Evolutionary conservation across 2,113 vertebrate species (phyloP), one percentile per base, ranked within the genome.

Genomic region (Coturnix japonica): DNA sequence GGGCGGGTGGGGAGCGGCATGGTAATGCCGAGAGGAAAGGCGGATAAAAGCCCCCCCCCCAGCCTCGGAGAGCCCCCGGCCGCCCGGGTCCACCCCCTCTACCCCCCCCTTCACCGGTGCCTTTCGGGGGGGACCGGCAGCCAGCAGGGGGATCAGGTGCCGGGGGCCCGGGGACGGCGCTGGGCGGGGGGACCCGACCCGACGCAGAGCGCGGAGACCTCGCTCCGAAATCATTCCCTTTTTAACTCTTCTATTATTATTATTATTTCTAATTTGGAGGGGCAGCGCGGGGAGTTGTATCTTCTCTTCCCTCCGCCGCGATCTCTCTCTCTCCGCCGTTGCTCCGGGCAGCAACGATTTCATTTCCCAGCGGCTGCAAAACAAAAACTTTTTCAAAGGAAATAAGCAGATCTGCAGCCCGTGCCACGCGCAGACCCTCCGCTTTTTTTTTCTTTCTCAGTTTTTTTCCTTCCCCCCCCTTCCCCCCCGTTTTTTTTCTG

Each of bases 91-190:
- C 65, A 57, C 78, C 23, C 49, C 25, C 49, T 20, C 49, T 28
- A 37, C 37, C 37, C 37, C 37, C 37, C 37, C 37, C 37, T 10
- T 10, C 37, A 37, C 44, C 43, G 7, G 57, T 65, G 93, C 35
- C 69, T 71, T 86, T 78, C 65, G 81, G 67, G 90, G 28, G 76
- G 91, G 92, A 84, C 85, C 41, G 67, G 91, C 71, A 85, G 91
- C 78, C 94, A 81, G 39, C 51, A 35, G 75, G 85, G 92, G 96
- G 95, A 88, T 95, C 93, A 96, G 95, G 95, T 95, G 93, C 92
- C 82, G 61, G 81, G 81, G 74, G 81, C 73, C 69, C 60, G 81
- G 76, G 92, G 72, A 86, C 77, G 31, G 77, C 37, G 67, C 61
- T n/a, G 49, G 81, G 51, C 39, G 47, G 94, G 76, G 56, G 11